phyloP scores from a whole-genome alignment of 2,888 invertebrate genomes.

The Andricus quercusramuli region DNA sequence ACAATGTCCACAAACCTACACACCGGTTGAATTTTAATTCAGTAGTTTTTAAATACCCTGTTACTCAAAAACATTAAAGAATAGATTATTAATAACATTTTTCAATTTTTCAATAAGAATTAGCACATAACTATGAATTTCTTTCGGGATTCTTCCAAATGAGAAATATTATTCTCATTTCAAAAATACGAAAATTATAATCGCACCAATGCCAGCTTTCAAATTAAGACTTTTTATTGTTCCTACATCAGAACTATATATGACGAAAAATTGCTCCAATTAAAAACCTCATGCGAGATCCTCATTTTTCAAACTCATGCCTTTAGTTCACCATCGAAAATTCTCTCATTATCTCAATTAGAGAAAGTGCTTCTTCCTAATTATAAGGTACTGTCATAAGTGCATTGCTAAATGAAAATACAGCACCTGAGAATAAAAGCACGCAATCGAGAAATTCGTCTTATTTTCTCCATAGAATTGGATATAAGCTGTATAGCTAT shows the following conservation, averaged over 20 bases:
- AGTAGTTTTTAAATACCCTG: slow-evolving; percentile 1
- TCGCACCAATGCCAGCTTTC: background rate
- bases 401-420: background rate
- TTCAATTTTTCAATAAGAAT: background rate
- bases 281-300: background rate
- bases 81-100: background rate
- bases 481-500: background rate
- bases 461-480: slow-evolving; percentile 5
- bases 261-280: background rate
- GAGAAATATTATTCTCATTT: background rate
- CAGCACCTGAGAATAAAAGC: background rate
- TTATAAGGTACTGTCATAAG: background rate
- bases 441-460: slow-evolving; percentile 18
- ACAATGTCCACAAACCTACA: slow-evolving; percentile 25
- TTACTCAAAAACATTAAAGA: background rate
- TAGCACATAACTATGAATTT: too few species aligned
- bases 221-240: background rate
- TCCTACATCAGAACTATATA: background rate
- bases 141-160: too few species aligned
- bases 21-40: slow-evolving; percentile 31
- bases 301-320: background rate
- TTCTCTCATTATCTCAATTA: slow-evolving; percentile 26
- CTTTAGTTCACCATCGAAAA: background rate
- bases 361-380: slow-evolving; percentile 14
- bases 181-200: too few species aligned